Conservation (phyloP, 1,140 invertebrate species). For the Homalodisca vitripennis region DNA sequence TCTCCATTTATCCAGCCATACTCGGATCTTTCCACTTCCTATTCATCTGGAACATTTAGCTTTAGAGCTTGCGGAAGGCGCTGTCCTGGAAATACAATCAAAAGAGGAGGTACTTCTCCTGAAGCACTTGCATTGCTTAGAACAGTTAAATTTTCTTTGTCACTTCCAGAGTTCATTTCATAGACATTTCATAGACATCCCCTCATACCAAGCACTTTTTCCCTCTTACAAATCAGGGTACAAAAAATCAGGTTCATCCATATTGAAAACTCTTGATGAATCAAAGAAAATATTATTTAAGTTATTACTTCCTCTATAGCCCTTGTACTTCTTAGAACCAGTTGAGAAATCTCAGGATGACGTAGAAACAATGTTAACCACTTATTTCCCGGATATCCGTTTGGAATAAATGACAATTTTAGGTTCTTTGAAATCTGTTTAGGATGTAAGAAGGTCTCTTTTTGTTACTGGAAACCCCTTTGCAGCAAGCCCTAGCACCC, state of each 20-base stretch:
- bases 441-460: neutral
- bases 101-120: neutral
- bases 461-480: constrained; percentile 5
- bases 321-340: neutral
- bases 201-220: constrained; percentile 6
- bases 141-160: neutral
- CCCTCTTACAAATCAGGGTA: neutral
- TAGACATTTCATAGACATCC: neutral
- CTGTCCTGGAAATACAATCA: neutral
- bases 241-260: neutral
- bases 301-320: neutral
- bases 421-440: neutral
- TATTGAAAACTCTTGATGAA: neutral
- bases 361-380: neutral
- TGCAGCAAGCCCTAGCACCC: neutral
- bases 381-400: neutral
- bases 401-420: neutral
- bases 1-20: neutral
- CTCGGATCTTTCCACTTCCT: neutral
- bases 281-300: neutral
- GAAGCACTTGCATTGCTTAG: neutral
- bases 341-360: neutral
- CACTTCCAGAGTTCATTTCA: neutral
- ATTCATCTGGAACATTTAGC: neutral
- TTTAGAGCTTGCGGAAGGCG: neutral